Evolutionary conservation across 2,113 vertebrate genomes (phyloP).

Genomic region (Eulacestoma nigropectus): DNA sequence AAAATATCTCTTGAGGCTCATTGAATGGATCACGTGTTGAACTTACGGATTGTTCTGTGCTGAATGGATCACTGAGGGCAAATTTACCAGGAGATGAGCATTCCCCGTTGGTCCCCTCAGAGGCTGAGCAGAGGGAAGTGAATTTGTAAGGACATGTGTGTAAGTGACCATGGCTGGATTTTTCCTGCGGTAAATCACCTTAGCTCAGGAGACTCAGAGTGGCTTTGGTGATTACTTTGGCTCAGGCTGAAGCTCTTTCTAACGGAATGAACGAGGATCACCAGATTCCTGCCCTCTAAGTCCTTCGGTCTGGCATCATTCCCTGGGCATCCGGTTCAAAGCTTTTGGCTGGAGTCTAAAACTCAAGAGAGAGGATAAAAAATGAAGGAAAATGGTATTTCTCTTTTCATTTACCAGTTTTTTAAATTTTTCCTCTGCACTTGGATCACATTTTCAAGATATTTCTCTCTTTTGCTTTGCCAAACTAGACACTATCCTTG

Average conservation of each 20-base stretch:
- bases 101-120: background rate
- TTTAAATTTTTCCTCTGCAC: background rate
- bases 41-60: background rate
- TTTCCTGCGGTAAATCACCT: background rate
- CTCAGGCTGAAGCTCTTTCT: background rate
- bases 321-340: background rate
- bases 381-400: background rate
- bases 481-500: background rate
- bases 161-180: background rate
- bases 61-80: background rate
- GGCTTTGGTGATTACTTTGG: background rate
- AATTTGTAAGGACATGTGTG: background rate
- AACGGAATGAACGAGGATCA: fast-evolving
- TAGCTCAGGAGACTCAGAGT: background rate
- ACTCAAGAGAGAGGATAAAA: background rate
- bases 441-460: background rate
- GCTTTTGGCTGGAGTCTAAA: background rate
- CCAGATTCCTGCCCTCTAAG: background rate
- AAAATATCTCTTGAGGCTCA: background rate
- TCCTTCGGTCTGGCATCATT: background rate
- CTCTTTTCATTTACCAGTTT: background rate
- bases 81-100: background rate
- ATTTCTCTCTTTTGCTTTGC: background rate
- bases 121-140: background rate
- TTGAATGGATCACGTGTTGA: fast-evolving